Conservation (phyloP, 2,888 invertebrate genomes). For the Erebia epiphron region DNA sequence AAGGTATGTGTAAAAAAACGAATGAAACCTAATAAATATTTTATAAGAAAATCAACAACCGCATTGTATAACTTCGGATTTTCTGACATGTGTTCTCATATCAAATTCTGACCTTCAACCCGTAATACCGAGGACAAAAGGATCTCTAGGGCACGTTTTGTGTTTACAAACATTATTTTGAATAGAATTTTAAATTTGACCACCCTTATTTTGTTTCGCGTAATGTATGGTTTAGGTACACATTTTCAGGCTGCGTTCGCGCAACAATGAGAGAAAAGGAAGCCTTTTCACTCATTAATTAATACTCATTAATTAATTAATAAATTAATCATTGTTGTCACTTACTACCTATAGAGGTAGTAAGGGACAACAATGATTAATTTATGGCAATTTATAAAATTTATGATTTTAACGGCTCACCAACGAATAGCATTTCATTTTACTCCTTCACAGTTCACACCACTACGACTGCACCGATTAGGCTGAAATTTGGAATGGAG, state of each 20-base stretch:
- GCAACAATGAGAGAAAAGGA: background rate
- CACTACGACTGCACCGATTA: no score
- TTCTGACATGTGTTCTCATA: slow-evolving; percentile 9
- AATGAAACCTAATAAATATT: background rate
- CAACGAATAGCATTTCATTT: no score
- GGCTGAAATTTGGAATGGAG: no score
- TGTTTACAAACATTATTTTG: slow-evolving; percentile 29
- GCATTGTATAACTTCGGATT: background rate
- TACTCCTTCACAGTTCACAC: no score
- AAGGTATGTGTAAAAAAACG: background rate
- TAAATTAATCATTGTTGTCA: no score
- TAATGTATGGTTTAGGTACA: slow-evolving; percentile 21
- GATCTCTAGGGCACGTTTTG: slow-evolving; percentile 14
- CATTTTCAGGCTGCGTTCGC: background rate
- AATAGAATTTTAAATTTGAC: slow-evolving; percentile 32
- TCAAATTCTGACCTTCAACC: slow-evolving; percentile 27
- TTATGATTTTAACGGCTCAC: no score
- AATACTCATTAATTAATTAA: no score
- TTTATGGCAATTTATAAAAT: no score
- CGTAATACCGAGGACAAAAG: slow-evolving; percentile 18
- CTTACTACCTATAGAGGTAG: no score
- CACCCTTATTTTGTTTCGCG: slow-evolving; percentile 18
- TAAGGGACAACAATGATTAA: no score
- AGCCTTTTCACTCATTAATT: no score
- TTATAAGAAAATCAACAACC: slow-evolving; percentile 1